A percentile compares a stretch with the other conserved stretches of the same genome.
Conservation (phyloP, 2,888 invertebrate species). For the Caenorhabditis virilis region DNA sequence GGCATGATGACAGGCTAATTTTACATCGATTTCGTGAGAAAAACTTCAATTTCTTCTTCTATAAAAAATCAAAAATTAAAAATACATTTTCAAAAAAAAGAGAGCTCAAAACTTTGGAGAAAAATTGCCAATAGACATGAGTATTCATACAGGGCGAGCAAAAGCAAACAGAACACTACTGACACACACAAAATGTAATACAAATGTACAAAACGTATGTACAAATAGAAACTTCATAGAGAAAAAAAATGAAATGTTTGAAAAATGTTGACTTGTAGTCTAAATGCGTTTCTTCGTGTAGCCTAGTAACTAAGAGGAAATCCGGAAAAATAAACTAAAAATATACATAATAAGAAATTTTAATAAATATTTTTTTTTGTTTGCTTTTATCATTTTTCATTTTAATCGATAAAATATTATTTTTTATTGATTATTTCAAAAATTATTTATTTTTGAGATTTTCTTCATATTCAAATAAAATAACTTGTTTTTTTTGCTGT, state of each 20-base stretch:
- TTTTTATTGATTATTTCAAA: not conserved
- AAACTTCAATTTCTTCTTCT: not conserved
- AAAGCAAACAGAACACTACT: no score
- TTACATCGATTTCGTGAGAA: not conserved
- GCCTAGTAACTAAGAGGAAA: not conserved
- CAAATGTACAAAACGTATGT: no score
- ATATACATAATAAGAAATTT: not conserved
- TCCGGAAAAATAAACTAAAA: not conserved
- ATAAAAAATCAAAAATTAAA: not conserved
- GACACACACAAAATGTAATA: no score
- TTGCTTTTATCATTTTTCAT: not conserved
- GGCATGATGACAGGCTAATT: slow-evolving; percentile 30
- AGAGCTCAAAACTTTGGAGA: not conserved
- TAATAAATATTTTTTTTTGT: not conserved
- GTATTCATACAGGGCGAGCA: no score
- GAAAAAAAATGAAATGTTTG: not conserved
- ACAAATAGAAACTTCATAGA: not conserved
- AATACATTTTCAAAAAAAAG: not conserved
- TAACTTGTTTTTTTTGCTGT: not conserved
- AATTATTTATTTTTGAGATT: not conserved
- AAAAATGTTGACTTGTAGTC: not conserved
- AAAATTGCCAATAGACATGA: no score
- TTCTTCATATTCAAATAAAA: not conserved
- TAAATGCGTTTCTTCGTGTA: not conserved
- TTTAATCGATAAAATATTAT: not conserved